These are phyloP conservation scores for Gallinago nigripennis DNA, from an alignment of 2,797 vertebrate genomes.

Conservation along the genomic window DNA sequence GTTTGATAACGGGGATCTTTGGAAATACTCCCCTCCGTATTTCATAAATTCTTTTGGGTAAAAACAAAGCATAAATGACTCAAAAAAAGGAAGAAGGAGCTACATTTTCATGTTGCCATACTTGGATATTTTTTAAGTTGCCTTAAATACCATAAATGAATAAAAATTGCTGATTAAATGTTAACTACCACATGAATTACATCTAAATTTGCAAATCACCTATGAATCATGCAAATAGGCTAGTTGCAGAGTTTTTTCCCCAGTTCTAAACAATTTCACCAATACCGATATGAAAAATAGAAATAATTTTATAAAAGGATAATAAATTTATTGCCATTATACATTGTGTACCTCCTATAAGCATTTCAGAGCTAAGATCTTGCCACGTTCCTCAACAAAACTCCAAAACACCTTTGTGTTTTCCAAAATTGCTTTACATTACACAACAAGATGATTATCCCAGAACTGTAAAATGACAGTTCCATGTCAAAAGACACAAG, in stretches of 20 bases:
- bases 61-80: not conserved
- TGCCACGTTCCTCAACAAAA: not conserved
- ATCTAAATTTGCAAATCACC: not conserved
- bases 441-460: not conserved
- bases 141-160: not conserved
- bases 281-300: not conserved
- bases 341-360: not conserved
- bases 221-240: not conserved
- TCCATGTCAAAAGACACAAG: not conserved
- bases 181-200: not conserved
- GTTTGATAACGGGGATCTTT: not conserved
- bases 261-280: not conserved
- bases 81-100: not conserved
- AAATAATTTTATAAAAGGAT: not conserved
- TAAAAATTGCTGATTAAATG: not conserved
- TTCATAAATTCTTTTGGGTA: not conserved
- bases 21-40: not conserved
- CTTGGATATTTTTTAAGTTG: not conserved
- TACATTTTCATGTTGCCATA: not conserved
- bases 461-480: not conserved
- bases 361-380: not conserved
- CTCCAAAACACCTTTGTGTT: not conserved
- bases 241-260: accelerated
- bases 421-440: not conserved
- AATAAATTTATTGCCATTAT: not conserved